Conservation (phyloP, 1,140 invertebrate genomes). For the Ceratitis capitata region DNA sequence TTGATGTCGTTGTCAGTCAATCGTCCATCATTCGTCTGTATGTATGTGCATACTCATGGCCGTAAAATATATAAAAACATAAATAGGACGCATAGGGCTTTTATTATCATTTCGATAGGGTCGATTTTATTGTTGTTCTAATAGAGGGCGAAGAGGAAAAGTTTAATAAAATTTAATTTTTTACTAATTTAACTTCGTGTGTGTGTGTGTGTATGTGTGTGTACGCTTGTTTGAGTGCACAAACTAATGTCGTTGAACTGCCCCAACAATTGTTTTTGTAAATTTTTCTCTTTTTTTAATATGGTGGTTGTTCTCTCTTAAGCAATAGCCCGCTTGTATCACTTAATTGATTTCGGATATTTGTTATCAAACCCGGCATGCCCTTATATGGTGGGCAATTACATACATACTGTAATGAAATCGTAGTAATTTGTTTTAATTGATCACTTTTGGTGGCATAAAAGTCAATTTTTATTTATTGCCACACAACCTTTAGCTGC, state of each 20-base stretch:
- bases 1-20: background rate
- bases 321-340: background rate
- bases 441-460: background rate
- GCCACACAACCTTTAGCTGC: background rate
- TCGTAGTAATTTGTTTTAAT: background rate
- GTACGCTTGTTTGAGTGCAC: background rate
- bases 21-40: background rate
- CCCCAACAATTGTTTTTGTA: background rate
- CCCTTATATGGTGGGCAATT: background rate
- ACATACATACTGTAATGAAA: background rate
- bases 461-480: background rate
- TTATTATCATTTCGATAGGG: background rate
- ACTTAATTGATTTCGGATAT: slow-evolving; percentile 13
- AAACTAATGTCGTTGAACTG: background rate
- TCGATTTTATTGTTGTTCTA: background rate
- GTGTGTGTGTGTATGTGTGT: background rate
- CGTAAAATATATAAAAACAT: background rate
- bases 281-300: too few species aligned
- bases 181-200: background rate
- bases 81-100: background rate
- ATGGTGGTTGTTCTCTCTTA: background rate
- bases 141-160: background rate
- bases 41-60: background rate
- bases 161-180: background rate
- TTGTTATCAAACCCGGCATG: background rate